Evolutionary conservation across 2,888 invertebrate genomes (phyloP).

Genomic region (Drosophila lacicola): DNA sequence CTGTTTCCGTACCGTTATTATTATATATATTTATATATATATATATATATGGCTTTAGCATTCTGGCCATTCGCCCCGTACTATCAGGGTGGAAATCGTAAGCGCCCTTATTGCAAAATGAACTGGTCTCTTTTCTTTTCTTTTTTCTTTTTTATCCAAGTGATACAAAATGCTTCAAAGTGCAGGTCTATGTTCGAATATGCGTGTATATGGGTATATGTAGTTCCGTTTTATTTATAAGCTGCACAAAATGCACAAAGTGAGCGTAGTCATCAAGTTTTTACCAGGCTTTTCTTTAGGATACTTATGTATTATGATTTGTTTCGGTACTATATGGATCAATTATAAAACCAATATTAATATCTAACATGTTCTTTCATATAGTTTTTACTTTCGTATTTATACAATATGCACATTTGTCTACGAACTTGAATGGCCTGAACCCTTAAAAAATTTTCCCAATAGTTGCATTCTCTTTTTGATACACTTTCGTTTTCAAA

Average conservation of each 20-base stretch:
- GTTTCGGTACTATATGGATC: conserved; percentile 44
- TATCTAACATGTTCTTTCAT: conserved; percentile 34
- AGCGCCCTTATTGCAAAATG: conserved; percentile 10
- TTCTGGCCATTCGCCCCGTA: conserved; percentile 19
- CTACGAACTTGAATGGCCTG: conserved; percentile 36
- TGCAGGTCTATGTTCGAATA: conserved; percentile 50
- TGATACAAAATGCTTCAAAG: conserved; percentile 30
- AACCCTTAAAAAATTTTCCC: conserved; percentile 49
- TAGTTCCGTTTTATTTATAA: conserved; percentile 29
- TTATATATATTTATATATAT: conserved; percentile 20
- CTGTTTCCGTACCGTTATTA: conserved; percentile 51
- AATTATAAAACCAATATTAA: conserved; percentile 55
- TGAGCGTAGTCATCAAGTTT: conserved; percentile 44
- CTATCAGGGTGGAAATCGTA: conserved; percentile 28
- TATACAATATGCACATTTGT: conserved; percentile 53
- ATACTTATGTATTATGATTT: conserved; percentile 52
- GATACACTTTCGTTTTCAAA: conserved; percentile 37
- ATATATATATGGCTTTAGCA: conserved; percentile 33
- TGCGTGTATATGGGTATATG: conserved; percentile 40
- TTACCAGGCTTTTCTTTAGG: conserved; percentile 28
- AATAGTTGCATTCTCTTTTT: conserved; percentile 21
- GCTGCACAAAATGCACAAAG: conserved; percentile 40
- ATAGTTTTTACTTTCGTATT: conserved; percentile 21
- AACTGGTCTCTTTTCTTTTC: conserved; percentile 6
- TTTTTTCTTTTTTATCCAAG: conserved; percentile 5